Evolutionary conservation across 2,888 invertebrate species (phyloP), one percentile per base, ranked within the genome.

Genomic region (Drosophila gaucha): DNA sequence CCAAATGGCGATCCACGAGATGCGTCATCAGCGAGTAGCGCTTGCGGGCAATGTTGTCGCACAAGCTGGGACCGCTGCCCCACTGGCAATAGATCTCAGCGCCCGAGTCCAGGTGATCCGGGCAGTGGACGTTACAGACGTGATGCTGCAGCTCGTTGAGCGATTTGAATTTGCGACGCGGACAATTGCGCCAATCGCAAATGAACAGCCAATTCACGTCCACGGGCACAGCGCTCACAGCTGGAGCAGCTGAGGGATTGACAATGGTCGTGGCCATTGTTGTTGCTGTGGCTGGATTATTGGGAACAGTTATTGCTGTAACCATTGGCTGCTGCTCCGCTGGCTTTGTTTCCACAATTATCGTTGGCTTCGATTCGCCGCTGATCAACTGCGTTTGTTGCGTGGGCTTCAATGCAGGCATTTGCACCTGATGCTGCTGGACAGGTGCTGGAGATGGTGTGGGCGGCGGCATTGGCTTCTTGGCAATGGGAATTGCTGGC

Each of bases 21-120:
- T 99, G 99, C 63, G 99, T 99, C 94, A 99, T 97, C 33, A 99
- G 93, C 1, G 99, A 99, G 93, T 98, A 98, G 55, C 97, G 94
- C 89, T 96, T 96, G 58, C 99, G 92, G 57, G 96, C 96, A 91
- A 98, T 95, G 39, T 96, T 95, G 93, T 99, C 99, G 91, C 98
- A 98, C 79, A 94, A 92, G 33, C 95, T 93, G 6, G 90, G 90
- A 2, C 92, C 92, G 4, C 88, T 82, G 28, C 96, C 95, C 99
- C 99, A 99, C 90, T 96, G 93, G 90, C 99, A 99, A 16, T 96
- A 94, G 70, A 96, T 95, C 90, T 97, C 97, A 28, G 95, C 95
- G 10, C 92, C 93, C 20, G 93, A 92, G 72, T 93, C 93, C 56
- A 92, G 89, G 57, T 92, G 92, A 67, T 94, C 94, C 14, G 97